Conservation (phyloP, 2,888 invertebrate genomes). For the Melieria omissa region DNA sequence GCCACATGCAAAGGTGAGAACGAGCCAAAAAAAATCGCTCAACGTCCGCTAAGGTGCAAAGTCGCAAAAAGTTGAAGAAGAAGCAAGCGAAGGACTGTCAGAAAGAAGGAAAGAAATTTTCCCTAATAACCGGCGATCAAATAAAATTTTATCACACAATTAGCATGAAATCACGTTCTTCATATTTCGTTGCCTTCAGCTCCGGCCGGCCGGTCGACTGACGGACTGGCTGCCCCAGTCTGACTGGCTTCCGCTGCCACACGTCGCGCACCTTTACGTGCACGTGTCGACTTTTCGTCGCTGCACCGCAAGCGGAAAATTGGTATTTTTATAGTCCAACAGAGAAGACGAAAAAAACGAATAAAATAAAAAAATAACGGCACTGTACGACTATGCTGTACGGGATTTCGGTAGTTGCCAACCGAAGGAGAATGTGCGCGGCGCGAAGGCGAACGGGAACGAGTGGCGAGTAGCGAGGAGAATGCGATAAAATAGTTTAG, state of each 20-base stretch:
- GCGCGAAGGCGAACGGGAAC: background rate
- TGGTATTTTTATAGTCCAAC: background rate
- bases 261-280: background rate
- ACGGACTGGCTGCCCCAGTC: no score
- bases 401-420: no score
- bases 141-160: conserved; percentile 51
- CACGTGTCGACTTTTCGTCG: background rate
- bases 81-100: background rate
- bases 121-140: conserved; percentile 39
- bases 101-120: conserved; percentile 2
- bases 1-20: no score
- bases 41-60: background rate
- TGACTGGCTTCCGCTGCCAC: no score
- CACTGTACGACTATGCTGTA: background rate
- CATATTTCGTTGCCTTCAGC: conserved; percentile 11
- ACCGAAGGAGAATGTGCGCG: no score
- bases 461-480: background rate
- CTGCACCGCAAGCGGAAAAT: background rate
- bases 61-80: background rate
- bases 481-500: background rate
- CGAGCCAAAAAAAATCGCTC: no score
- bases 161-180: conserved; percentile 58
- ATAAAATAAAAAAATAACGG: background rate
- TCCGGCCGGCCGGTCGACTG: background rate
- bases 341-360: conserved; percentile 3